Percentiles rank a stretch among this genome's conserved stretches.
phyloP scores from a whole-genome alignment of 2,888 invertebrate species.

The Bimastos eiseni region DNA sequence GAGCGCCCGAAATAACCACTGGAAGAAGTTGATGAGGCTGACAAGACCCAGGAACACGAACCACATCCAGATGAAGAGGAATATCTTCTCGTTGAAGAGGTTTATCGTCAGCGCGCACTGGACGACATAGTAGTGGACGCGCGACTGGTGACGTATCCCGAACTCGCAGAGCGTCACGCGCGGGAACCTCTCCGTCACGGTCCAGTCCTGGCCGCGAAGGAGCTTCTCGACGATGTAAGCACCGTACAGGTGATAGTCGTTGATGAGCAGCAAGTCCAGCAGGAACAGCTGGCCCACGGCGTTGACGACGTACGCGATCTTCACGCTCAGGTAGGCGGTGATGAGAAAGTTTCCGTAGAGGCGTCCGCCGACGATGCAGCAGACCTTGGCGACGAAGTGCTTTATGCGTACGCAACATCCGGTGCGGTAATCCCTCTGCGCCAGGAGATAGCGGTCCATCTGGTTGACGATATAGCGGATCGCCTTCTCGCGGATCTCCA shows the following conservation, averaged over 20 bases:
- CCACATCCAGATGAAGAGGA: conserved; percentile 52
- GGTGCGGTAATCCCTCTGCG: conserved; percentile 61
- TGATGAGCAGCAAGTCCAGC: conserved; percentile 64
- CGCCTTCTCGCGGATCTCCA: conserved; percentile 50
- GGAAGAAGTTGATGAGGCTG: conserved; percentile 49
- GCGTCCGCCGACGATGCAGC: conserved; percentile 60
- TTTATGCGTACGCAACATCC: conserved; percentile 59
- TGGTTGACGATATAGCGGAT: conserved; percentile 63
- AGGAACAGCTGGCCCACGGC: conserved; percentile 64
- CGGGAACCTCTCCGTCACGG: conserved; percentile 58
- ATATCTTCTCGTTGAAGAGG: conserved; percentile 51
- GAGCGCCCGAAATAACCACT: conserved; percentile 44
- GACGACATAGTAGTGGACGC: conserved; percentile 47
- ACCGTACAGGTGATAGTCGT: conserved; percentile 62
- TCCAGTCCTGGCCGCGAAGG: conserved; percentile 59
- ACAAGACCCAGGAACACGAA: conserved; percentile 48
- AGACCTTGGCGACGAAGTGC: conserved; percentile 59
- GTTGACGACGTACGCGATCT: conserved; percentile 62
- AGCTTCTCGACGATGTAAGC: conserved; percentile 64
- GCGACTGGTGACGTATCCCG: conserved; percentile 52
- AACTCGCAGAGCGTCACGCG: conserved; percentile 62
- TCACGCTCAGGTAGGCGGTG: conserved; percentile 63
- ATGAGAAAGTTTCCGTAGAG: conserved; percentile 64
- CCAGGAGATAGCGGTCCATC: conserved; percentile 63
- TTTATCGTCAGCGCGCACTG: conserved; percentile 51